phyloP scores from a whole-genome alignment of 2,888 invertebrate species.

The Eupeodes luniger region DNA sequence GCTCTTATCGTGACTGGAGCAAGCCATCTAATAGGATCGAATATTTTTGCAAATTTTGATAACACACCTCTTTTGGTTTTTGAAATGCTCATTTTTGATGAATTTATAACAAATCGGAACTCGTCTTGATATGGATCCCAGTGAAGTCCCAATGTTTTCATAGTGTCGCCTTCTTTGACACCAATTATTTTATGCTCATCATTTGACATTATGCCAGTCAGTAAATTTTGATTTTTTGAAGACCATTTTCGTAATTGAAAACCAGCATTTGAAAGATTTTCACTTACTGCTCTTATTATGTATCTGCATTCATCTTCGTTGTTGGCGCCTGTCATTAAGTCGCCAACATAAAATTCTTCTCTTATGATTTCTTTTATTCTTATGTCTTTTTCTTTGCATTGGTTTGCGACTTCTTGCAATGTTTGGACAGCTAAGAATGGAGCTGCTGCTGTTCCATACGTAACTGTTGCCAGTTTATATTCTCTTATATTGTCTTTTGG shows the following conservation, averaged over 20 bases:
- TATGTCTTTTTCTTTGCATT: constrained; percentile 4
- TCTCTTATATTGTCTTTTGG: neutral
- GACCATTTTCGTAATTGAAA: constrained; percentile 26
- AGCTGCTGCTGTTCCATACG: too few relatives aligned
- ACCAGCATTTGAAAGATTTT: constrained; percentile 15
- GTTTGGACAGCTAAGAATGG: neutral
- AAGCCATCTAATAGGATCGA: constrained; percentile 15
- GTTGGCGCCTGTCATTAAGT: constrained; percentile 12
- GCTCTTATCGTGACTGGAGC: constrained; percentile 10
- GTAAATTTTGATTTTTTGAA: constrained; percentile 22
- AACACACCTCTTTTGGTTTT: constrained; percentile 12
- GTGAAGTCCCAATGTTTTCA: constrained; percentile 20
- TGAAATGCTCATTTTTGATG: constrained; percentile 1
- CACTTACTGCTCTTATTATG: constrained; percentile 1
- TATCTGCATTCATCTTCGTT: constrained; percentile 15
- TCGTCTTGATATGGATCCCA: constrained; percentile 22
- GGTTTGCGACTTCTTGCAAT: constrained; percentile 12
- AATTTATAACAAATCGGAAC: constrained; percentile 11
- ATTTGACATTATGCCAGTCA: constrained; percentile 5
- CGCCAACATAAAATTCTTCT: constrained; percentile 6
- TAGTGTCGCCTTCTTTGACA: constrained; percentile 14
- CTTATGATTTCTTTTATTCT: constrained; percentile 11
- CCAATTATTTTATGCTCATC: constrained; percentile 15
- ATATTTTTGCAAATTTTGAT: constrained; percentile 28
- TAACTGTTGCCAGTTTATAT: too few relatives aligned